Evolutionary conservation across 1,140 invertebrate species (phyloP), one percentile per base, ranked within the genome.

Genomic region (Papilio polytes): DNA sequence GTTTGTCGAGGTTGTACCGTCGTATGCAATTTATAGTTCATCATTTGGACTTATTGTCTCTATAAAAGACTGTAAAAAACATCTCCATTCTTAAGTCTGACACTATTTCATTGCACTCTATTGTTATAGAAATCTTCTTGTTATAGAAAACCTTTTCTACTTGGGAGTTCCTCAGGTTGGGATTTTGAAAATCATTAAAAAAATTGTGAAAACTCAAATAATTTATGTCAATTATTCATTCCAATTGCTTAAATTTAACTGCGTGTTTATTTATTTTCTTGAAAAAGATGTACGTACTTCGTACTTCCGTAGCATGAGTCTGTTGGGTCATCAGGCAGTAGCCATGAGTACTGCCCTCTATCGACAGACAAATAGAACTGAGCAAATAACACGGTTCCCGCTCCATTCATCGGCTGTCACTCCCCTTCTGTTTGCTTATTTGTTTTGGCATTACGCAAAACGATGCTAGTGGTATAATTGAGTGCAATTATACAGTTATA

Each of bases 381-480:
- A 31, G 63, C 63, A 70, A 70, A 70, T 70, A 70, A 70, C 22
- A 70, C 22, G 63, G 63, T 70, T 70, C 12, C 63, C 26, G 26
- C 13, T 31, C 63, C 63, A 70, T 70, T 70, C 63, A 70, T 70
- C 63, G 63, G 12, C 63, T 70, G 63, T 70, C 63, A 70, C 22
- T 15, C 63, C 63, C 63, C 63, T 70, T 70, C 22, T 70, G 63
- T 70, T 70, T 31, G 26, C 63, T 31, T 70, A 13, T 70, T 70
- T 70, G 26, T 70, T 70, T 70, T 70, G 26, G 63, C 26, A 70
- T 70, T 70, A 31, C 63, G 63, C 22, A 70, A 12, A 66, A 66
- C 26, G 63, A 70, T n/a, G 63, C 63, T 70, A 70, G 63, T 70
- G 31, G 63, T 31, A 26, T 31, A 31, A 70, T 70, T 36, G 63